phyloP scores from a whole-genome alignment of 2,113 vertebrate genomes.

The Nothocercus julius region DNA sequence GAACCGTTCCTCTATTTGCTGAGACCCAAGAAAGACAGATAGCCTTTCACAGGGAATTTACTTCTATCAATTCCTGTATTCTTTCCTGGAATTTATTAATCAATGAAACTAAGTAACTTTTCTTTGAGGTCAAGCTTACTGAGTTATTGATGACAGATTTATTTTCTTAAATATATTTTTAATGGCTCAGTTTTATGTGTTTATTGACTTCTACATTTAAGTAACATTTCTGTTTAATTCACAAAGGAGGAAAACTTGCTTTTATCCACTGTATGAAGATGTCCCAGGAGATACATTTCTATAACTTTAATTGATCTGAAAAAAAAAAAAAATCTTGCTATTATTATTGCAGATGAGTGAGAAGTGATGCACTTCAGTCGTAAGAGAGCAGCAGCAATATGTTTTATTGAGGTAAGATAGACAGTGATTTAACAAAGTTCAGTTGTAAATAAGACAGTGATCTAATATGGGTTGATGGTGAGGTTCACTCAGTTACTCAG shows the following conservation, averaged over 20 bases:
- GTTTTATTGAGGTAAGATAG: too few species aligned
- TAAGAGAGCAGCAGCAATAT: too few species aligned
- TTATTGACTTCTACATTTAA: background rate
- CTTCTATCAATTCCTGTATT: background rate
- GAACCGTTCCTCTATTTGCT: background rate
- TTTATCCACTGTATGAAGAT: background rate
- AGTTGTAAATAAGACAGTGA: too few species aligned
- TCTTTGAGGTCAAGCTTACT: background rate
- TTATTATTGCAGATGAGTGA: too few species aligned
- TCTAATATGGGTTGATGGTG: too few species aligned
- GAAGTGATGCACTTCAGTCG: too few species aligned
- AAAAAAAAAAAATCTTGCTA: background rate
- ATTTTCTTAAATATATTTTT: slow-evolving; percentile 13
- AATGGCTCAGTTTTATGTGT: background rate
- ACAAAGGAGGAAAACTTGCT: background rate
- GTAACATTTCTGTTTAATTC: background rate
- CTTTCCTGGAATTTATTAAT: background rate
- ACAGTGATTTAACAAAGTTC: too few species aligned
- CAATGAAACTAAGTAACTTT: background rate
- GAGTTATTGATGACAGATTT: background rate
- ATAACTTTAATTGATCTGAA: background rate
- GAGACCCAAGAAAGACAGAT: background rate
- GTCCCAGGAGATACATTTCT: background rate
- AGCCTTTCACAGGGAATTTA: background rate
- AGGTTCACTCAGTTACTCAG: too few species aligned